Conservation (phyloP, 2,888 invertebrate genomes). For the Polydrusus cervinus region DNA sequence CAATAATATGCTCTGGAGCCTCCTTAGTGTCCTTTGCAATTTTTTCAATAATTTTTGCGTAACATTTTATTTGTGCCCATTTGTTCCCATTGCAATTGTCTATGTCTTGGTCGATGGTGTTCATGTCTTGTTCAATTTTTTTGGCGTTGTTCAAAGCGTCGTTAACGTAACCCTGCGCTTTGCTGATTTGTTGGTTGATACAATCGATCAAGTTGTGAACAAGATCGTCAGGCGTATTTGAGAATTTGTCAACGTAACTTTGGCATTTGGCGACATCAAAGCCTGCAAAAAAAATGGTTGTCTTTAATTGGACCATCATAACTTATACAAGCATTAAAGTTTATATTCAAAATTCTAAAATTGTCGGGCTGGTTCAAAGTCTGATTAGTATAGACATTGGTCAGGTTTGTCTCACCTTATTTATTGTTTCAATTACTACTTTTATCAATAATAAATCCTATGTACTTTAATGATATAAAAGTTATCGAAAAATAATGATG, state of each 20-base stretch:
- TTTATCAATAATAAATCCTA: no score
- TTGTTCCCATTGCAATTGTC: constrained; percentile 46
- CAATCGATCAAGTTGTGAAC: constrained; percentile 38
- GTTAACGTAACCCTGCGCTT: constrained; percentile 44
- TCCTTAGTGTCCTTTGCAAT: constrained; percentile 41
- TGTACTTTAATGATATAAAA: no score
- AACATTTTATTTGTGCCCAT: constrained; percentile 45
- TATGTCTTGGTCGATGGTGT: constrained; percentile 43
- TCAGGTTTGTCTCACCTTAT: no score
- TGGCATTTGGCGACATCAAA: constrained; percentile 48
- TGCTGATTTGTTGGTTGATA: constrained; percentile 36
- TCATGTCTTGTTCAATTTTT: constrained; percentile 43
- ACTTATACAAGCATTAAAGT: no score
- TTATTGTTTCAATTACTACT: no score
- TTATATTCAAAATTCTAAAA: no score
- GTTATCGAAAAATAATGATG: no score
- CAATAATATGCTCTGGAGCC: constrained; percentile 42
- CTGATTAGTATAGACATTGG: no score
- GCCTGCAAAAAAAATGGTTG: constrained; percentile 30
- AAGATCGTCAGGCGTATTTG: constrained; percentile 37
- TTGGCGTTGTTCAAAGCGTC: constrained; percentile 43
- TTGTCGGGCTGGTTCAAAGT: no score
- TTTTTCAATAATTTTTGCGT: constrained; percentile 44
- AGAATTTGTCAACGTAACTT: constrained; percentile 41
- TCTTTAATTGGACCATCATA: no score